Conservation (phyloP, 2,888 invertebrate species). For the Melinaea marsaeus region DNA sequence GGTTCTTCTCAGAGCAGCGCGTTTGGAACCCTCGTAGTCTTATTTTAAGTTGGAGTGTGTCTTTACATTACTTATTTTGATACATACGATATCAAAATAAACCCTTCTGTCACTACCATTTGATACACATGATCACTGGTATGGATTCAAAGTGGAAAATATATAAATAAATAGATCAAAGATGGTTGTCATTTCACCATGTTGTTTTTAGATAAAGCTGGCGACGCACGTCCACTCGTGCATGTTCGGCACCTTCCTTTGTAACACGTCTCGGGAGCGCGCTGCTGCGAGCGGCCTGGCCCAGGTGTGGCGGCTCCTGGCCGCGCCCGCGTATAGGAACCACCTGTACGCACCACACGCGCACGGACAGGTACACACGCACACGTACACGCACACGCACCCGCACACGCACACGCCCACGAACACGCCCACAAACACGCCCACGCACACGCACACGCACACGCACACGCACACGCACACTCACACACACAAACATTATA, state of each 20-base stretch:
- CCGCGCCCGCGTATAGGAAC: slow-evolving; percentile 88
- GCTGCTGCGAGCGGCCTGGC: slow-evolving; percentile 82
- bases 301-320: slow-evolving; percentile 93
- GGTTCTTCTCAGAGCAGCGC: no score
- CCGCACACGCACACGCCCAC: not conserved
- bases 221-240: slow-evolving; percentile 97
- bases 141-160: no score
- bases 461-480: no score
- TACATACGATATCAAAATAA: no score
- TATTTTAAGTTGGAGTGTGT: no score
- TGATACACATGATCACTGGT: no score
- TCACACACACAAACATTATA: not conserved
- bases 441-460: slow-evolving; percentile 54
- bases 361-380: slow-evolving; percentile 46
- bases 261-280: slow-evolving; percentile 89
- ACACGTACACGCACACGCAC: not conserved
- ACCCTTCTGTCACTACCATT: no score
- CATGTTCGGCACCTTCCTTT: slow-evolving; percentile 97
- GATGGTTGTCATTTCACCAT: not conserved
- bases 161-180: no score
- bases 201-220: slow-evolving; percentile 88
- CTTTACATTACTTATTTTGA: no score
- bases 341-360: slow-evolving; percentile 83
- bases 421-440: slow-evolving; percentile 31
- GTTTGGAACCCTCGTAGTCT: no score